phyloP scores from a whole-genome alignment of 2,113 vertebrate species.

The Craseonycteris thonglongyai region DNA sequence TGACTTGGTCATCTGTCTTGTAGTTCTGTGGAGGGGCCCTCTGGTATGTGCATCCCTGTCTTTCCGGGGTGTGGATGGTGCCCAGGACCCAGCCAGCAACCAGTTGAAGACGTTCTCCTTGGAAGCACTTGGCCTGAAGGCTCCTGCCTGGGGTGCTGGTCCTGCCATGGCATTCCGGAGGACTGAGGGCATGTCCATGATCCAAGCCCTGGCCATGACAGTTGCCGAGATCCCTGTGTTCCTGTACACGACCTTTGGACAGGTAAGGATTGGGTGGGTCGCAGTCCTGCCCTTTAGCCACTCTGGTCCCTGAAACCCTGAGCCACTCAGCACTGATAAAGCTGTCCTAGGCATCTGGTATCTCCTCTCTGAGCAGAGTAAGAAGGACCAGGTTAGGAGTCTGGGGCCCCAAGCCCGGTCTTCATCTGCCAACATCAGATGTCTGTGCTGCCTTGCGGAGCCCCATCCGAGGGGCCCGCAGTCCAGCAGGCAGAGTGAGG shows the following conservation, averaged over 20 bases:
- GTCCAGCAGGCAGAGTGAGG: neutral
- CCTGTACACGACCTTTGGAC: slow-evolving; percentile 95
- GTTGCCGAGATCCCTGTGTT: slow-evolving; percentile 98
- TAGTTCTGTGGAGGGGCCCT: slow-evolving; percentile 40
- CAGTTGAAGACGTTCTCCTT: slow-evolving; percentile 38
- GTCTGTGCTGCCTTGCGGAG: neutral
- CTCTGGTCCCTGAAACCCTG: neutral
- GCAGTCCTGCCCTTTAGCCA: neutral
- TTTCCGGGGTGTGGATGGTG: neutral
- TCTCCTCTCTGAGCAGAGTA: neutral
- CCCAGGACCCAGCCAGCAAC: neutral
- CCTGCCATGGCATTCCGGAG: slow-evolving; percentile 87
- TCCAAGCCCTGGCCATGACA: slow-evolving; percentile 97
- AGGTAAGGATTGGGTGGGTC: slow-evolving; percentile 79
- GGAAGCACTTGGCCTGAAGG: neutral
- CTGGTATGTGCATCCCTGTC: slow-evolving; percentile 14
- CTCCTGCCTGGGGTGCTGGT: neutral
- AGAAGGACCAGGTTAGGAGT: neutral
- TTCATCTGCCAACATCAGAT: neutral
- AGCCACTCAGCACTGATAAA: neutral
- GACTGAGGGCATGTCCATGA: slow-evolving; percentile 91
- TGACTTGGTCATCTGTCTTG: neutral
- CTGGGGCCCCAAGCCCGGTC: neutral
- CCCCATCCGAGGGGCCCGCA: neutral
- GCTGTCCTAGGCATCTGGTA: too few relatives aligned